Conservation (phyloP, 2,113 vertebrate genomes). For the Callaeas wilsoni region DNA sequence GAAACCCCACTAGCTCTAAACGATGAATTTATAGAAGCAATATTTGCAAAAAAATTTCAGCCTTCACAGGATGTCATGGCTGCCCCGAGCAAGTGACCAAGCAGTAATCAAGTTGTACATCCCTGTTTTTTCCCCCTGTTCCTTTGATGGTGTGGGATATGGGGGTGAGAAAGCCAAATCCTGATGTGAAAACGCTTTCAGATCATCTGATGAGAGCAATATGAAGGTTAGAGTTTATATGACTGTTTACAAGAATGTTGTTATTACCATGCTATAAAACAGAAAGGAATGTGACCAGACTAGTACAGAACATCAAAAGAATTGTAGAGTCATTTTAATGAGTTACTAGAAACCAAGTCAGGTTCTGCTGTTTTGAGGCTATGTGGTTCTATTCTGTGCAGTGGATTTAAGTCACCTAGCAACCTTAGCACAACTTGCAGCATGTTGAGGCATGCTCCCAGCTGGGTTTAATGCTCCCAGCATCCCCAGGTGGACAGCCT, state of each 20-base stretch:
- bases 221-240: slow-evolving; percentile 55
- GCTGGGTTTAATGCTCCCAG: not conserved
- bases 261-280: slow-evolving; percentile 59
- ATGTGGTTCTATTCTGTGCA: not conserved
- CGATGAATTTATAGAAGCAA: not conserved
- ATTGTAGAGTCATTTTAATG: slow-evolving; percentile 56
- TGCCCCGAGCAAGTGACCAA: not conserved
- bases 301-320: slow-evolving; percentile 61
- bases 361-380: slow-evolving; percentile 40
- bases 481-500: slow-evolving; percentile 2
- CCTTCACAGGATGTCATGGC: not conserved
- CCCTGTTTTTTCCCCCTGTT: not conserved
- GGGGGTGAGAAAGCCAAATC: not conserved
- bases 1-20: not conserved
- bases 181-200: slow-evolving; percentile 39
- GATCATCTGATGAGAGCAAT: slow-evolving; percentile 2
- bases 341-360: slow-evolving; percentile 60
- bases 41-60: not conserved
- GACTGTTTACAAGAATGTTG: slow-evolving; percentile 64
- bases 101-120: not conserved
- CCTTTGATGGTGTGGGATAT: not conserved
- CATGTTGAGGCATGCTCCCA: not conserved
- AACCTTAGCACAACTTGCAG: slow-evolving; percentile 32
- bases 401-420: slow-evolving; percentile 59
- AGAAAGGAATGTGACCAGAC: slow-evolving; percentile 62